phyloP scores from a whole-genome alignment of 2,113 vertebrate species.

The Malaclemys terrapin region DNA sequence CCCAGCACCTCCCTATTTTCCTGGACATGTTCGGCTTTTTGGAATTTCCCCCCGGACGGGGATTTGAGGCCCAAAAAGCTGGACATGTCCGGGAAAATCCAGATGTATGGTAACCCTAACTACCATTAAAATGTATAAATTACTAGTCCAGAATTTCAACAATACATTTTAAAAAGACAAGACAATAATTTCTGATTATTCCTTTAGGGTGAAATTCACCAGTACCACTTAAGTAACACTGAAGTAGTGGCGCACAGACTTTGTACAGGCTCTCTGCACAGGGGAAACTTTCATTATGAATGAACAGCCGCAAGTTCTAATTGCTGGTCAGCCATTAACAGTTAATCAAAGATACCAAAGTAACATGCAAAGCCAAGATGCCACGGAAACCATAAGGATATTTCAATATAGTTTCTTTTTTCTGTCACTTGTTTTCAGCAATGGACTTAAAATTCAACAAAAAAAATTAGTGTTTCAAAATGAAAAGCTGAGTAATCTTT shows the following conservation, averaged over 20 bases:
- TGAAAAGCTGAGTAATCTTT: neutral
- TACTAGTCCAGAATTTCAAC: neutral
- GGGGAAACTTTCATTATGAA: neutral
- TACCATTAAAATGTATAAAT: neutral
- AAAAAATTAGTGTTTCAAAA: neutral
- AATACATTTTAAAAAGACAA: neutral
- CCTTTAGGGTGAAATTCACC: neutral
- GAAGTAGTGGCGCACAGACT: neutral
- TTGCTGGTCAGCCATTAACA: neutral
- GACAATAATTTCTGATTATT: neutral
- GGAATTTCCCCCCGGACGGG: no score
- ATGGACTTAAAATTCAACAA: neutral
- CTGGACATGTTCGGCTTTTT: no score
- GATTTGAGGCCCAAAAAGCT: no score
- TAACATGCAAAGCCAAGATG: neutral
- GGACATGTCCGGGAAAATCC: no score
- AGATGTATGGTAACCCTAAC: no score
- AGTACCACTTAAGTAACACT: neutral
- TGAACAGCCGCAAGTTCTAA: neutral
- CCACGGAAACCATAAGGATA: fast-evolving
- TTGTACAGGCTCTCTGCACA: neutral
- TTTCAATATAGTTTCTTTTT: neutral
- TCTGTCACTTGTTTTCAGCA: neutral
- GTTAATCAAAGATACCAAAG: neutral
- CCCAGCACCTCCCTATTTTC: no score